Evolutionary conservation across 1,140 invertebrate species (phyloP).

Genomic region (Goniozus legneri): DNA sequence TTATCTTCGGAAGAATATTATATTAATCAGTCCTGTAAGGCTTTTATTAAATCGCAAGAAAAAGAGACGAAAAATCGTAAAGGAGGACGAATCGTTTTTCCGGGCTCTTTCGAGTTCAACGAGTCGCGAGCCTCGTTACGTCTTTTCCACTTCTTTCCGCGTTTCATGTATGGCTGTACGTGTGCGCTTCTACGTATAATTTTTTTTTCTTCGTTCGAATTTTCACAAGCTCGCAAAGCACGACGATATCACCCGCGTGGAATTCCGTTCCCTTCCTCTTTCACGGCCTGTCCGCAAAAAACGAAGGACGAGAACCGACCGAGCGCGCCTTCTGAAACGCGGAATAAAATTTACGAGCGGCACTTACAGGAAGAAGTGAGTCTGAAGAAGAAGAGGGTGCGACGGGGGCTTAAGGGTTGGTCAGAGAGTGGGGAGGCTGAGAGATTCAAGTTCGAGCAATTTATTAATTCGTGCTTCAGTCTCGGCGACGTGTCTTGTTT

Average conservation of each 20-base stretch:
- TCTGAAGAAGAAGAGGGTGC: too few relatives aligned
- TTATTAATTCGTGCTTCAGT: slow-evolving; percentile 44
- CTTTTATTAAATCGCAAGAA: too few relatives aligned
- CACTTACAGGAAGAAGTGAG: too few relatives aligned
- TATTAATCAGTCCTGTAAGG: too few relatives aligned
- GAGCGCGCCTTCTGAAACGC: slow-evolving; percentile 21
- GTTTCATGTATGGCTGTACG: too few relatives aligned
- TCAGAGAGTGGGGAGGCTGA: too few relatives aligned
- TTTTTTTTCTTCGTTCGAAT: slow-evolving; percentile 18
- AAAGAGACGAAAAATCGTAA: too few relatives aligned
- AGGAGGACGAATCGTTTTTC: background rate
- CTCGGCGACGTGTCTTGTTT: slow-evolving; percentile 14
- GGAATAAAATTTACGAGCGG: slow-evolving; percentile 46
- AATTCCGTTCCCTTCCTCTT: slow-evolving; percentile 19
- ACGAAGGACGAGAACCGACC: slow-evolving; percentile 20
- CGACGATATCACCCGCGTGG: too few relatives aligned
- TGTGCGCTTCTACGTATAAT: too few relatives aligned
- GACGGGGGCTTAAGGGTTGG: slow-evolving; percentile 34
- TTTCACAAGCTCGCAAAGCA: slow-evolving; percentile 13
- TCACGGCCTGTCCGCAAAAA: too few relatives aligned
- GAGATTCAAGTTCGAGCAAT: slow-evolving; percentile 47
- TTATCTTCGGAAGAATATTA: too few relatives aligned
- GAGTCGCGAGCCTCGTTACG: slow-evolving; percentile 3
- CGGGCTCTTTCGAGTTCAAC: background rate
- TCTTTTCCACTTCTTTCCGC: too few relatives aligned